Evolutionary conservation across 2,797 vertebrate genomes (phyloP).

Genomic region (Ceryle rudis): DNA sequence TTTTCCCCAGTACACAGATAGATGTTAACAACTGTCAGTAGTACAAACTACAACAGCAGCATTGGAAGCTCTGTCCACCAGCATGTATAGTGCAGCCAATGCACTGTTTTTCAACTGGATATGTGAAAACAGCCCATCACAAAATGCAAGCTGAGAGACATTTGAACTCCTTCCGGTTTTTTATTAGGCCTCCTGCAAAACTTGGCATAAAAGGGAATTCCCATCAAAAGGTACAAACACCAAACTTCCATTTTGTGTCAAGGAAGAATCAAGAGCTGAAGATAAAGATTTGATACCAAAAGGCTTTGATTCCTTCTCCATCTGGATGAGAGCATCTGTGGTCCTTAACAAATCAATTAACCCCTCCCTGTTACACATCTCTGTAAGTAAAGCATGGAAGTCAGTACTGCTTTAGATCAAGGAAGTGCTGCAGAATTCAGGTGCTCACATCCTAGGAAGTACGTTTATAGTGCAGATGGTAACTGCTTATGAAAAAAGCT

Average conservation of each 20-base stretch:
- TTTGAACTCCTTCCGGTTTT: not conserved
- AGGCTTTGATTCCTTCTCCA: not conserved
- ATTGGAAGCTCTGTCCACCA: not conserved
- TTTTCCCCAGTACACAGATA: not conserved
- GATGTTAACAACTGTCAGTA: not conserved
- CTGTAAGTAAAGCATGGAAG: not conserved
- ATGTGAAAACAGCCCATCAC: not conserved
- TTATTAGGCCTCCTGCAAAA: not conserved
- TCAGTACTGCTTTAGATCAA: not conserved
- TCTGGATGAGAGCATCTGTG: not conserved
- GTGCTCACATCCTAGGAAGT: not conserved
- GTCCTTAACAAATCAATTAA: not conserved
- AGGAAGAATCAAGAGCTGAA: not conserved
- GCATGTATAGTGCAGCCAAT: not conserved
- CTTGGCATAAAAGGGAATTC: not conserved
- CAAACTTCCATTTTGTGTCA: not conserved
- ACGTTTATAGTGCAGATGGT: rapidly evolving
- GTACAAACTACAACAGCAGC: not conserved
- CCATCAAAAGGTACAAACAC: not conserved
- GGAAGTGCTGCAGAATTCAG: not conserved
- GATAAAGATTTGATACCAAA: not conserved
- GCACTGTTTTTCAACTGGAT: not conserved
- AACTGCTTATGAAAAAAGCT: not conserved
- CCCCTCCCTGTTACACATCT: not conserved
- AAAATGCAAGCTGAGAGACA: not conserved